Conservation (phyloP, 2,888 invertebrate genomes). For the Perizoma affinitatum region DNA sequence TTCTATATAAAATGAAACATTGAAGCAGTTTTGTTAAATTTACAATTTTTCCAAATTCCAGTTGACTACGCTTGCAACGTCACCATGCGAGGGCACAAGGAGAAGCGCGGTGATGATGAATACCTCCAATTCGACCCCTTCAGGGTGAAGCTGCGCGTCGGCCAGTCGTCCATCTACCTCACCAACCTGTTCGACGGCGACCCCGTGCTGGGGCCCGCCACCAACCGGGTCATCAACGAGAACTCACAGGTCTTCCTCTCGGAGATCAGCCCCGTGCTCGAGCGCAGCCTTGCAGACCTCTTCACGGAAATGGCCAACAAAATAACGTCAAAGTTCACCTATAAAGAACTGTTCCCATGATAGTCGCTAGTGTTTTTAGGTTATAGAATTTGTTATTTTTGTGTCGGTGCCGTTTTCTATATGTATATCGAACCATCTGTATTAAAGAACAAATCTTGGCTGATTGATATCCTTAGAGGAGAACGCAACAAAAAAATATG, state of each 20-base stretch:
- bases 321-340: slow-evolving; percentile 87
- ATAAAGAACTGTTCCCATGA: slow-evolving; percentile 87
- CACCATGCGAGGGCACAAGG: slow-evolving; percentile 85
- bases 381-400: slow-evolving; percentile 7
- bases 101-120: slow-evolving; percentile 81
- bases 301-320: slow-evolving; percentile 89
- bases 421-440: too few species aligned
- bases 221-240: slow-evolving; percentile 87
- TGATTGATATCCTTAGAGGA: too few species aligned
- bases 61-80: slow-evolving; percentile 87
- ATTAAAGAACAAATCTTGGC: too few species aligned
- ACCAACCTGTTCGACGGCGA: slow-evolving; percentile 88
- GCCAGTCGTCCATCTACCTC: slow-evolving; percentile 84
- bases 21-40: too few species aligned
- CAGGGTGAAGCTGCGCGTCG: slow-evolving; percentile 85
- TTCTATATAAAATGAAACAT: too few species aligned
- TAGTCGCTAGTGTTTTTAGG: slow-evolving; percentile 6
- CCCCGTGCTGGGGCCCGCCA: slow-evolving; percentile 86
- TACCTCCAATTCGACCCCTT: slow-evolving; percentile 87
- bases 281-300: slow-evolving; percentile 85
- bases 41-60: slow-evolving; percentile 49
- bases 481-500: too few species aligned
- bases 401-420: neutral
- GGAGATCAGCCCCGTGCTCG: slow-evolving; percentile 87
- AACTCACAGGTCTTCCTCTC: slow-evolving; percentile 87